These are phyloP conservation scores for Melanotaenia trifasciata DNA, from an alignment of 2,797 vertebrate species.

Conservation along the genomic window DNA sequence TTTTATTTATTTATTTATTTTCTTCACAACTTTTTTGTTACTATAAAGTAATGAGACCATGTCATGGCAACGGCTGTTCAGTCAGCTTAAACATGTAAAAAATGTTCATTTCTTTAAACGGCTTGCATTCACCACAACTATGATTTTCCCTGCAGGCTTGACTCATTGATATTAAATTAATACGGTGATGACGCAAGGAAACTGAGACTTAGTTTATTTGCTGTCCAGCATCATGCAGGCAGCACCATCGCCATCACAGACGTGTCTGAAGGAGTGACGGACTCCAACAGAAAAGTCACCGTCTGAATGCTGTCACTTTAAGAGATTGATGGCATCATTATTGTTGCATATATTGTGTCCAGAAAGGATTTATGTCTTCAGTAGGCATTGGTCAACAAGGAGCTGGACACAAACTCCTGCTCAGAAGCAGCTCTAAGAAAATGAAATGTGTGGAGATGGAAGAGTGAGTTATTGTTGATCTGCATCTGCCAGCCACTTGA, in stretches of 20 bases:
- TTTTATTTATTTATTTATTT: too few species aligned
- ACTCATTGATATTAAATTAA: too few species aligned
- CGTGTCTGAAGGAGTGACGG: background rate
- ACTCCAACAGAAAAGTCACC: background rate
- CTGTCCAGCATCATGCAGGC: too few species aligned
- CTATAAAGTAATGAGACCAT: too few species aligned
- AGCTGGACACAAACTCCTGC: constrained; percentile 31
- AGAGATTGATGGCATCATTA: background rate
- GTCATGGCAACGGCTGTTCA: too few species aligned
- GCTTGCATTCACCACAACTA: too few species aligned
- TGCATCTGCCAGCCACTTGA: constrained; percentile 54
- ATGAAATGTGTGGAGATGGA: constrained; percentile 42
- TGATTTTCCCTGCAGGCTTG: too few species aligned
- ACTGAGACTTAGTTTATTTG: too few species aligned
- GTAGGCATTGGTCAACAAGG: background rate
- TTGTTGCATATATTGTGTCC: background rate
- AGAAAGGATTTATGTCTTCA: background rate
- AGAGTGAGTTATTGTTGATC: constrained; percentile 73
- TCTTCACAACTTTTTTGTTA: too few species aligned
- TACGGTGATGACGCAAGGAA: too few species aligned
- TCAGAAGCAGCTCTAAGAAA: constrained; percentile 51
- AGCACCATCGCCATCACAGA: background rate
- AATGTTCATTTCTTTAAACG: too few species aligned
- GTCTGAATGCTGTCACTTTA: background rate
- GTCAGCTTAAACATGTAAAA: too few species aligned